Conservation (phyloP, 2,888 invertebrate species). For the Ophion slaviceki region DNA sequence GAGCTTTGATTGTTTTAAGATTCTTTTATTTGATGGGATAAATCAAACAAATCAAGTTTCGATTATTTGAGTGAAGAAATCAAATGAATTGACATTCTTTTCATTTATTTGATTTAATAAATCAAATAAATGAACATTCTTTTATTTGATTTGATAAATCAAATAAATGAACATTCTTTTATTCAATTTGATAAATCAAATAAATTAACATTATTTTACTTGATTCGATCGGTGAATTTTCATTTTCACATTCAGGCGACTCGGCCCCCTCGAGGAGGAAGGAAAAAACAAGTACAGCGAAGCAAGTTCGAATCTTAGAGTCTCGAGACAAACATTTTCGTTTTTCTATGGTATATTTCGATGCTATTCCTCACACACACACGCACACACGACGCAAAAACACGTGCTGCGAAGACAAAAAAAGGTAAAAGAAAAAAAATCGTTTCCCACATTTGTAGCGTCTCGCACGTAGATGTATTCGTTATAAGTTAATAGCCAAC, state of each 20-base stretch:
- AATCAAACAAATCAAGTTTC: too few relatives aligned
- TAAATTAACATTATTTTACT: too few relatives aligned
- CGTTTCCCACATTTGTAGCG: slow-evolving; percentile 44
- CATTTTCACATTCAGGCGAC: background rate
- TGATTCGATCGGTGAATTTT: background rate
- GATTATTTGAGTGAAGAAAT: too few relatives aligned
- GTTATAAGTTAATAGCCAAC: slow-evolving; percentile 58
- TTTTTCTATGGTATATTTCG: slow-evolving; percentile 26
- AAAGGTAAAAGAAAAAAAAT: slow-evolving; percentile 15
- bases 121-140: too few relatives aligned
- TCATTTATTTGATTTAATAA: too few relatives aligned
- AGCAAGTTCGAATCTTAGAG: slow-evolving; percentile 33
- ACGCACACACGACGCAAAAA: too few relatives aligned
- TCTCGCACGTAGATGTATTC: slow-evolving; percentile 56
- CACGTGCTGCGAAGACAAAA: slow-evolving; percentile 17
- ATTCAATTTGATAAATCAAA: too few relatives aligned
- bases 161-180: too few relatives aligned
- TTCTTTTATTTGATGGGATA: too few relatives aligned
- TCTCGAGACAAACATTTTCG: slow-evolving; percentile 13
- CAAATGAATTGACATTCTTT: too few relatives aligned
- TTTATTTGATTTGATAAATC: too few relatives aligned
- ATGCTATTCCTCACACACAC: slow-evolving; percentile 33
- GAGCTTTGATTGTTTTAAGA: too few relatives aligned
- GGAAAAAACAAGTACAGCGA: slow-evolving; percentile 6
- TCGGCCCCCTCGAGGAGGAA: slow-evolving; percentile 11